phyloP scores from a whole-genome alignment of 2,797 vertebrate genomes.

The Acipenser oxyrinchus region DNA sequence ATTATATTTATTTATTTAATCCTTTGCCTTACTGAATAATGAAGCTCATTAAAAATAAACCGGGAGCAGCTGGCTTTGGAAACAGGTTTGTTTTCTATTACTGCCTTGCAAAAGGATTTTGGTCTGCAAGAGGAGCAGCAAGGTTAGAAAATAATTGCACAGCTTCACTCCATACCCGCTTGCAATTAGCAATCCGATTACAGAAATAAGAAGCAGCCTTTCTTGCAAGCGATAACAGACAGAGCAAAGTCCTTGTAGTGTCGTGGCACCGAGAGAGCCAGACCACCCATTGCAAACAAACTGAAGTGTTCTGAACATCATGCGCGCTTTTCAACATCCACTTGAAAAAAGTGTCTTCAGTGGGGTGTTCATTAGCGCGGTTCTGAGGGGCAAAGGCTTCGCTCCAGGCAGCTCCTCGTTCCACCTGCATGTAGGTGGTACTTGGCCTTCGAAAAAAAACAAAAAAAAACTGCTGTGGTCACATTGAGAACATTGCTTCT shows the following conservation, averaged over 20 bases:
- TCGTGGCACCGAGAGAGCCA: background rate
- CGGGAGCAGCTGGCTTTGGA: too few species aligned
- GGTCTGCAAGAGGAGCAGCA: conserved; percentile 16
- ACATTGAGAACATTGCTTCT: background rate
- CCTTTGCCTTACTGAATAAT: background rate
- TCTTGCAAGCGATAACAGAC: conserved; percentile 6
- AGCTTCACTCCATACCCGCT: conserved; percentile 25
- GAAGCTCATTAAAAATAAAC: conserved; percentile 5
- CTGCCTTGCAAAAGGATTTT: background rate
- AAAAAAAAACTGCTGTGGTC: background rate
- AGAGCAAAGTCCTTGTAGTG: conserved; percentile 6
- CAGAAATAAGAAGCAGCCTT: conserved; percentile 19
- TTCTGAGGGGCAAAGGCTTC: background rate
- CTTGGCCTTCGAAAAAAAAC: background rate
- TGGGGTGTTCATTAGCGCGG: background rate
- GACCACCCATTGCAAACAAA: background rate
- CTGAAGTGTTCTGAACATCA: background rate
- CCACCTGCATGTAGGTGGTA: background rate
- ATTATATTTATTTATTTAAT: background rate
- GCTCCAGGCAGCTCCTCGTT: background rate
- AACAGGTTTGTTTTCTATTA: background rate
- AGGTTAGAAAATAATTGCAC: conserved; percentile 24
- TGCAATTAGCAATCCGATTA: conserved; percentile 22
- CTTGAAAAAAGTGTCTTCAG: background rate
- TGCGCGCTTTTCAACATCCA: background rate